Conservation (phyloP, 2,113 vertebrate species). For the Alces alces region DNA sequence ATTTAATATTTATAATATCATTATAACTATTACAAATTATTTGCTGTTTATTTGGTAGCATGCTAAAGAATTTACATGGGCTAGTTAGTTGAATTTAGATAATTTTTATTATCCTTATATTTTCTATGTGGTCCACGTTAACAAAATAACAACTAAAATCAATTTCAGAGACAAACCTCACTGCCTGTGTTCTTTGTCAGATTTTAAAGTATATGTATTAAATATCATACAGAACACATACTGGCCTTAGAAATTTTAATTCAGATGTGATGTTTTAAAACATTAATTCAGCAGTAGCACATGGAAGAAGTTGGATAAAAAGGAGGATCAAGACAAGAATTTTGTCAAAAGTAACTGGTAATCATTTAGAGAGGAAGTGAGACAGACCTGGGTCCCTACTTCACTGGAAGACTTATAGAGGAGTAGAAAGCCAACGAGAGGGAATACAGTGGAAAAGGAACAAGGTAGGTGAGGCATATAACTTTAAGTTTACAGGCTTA, state of each 20-base stretch:
- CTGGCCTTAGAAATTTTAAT: background rate
- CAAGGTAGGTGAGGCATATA: background rate
- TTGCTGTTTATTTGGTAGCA: background rate
- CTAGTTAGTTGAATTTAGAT: constrained; percentile 2
- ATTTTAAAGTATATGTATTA: background rate
- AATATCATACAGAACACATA: background rate
- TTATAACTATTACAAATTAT: background rate
- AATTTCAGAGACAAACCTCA: background rate
- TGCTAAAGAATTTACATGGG: background rate
- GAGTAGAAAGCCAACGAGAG: background rate
- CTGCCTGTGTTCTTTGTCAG: background rate
- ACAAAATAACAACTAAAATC: background rate
- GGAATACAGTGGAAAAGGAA: background rate
- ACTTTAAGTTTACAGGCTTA: background rate
- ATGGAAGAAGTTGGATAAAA: background rate
- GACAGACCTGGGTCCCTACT: background rate
- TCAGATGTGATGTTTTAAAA: background rate
- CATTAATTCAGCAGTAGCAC: background rate
- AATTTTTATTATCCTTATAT: background rate
- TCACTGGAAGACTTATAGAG: background rate
- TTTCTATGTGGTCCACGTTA: background rate
- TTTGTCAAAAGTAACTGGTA: background rate
- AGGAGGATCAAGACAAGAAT: background rate
- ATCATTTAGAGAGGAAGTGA: background rate
- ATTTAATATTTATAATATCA: background rate